Evolutionary conservation across 2,113 vertebrate genomes (phyloP), one percentile per base, ranked within the genome.

Genomic region (Strigops habroptila): DNA sequence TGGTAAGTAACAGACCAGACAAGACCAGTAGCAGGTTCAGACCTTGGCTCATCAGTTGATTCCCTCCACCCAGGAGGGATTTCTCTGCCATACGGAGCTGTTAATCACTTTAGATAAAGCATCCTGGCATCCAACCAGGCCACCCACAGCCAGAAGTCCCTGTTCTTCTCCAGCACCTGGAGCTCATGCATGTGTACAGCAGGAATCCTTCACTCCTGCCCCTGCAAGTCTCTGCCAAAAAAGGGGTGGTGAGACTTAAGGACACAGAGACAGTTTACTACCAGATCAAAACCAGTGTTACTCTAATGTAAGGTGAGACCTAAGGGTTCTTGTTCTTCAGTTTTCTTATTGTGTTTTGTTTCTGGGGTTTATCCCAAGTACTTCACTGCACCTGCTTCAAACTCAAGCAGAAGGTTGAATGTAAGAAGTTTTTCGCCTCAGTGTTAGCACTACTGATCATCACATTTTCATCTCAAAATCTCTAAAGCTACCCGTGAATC

Each of bases 251-350:
- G 48, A 55, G 70, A 59, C 8, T 39, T 19, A 17, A 49, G n/a
- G 41, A 24, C 15, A 13, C 2, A 2, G 35, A 65, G 21, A 31
- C 2, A 10, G 7, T 9, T 80, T 27, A 12, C 19, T 8, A 16
- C 5, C 41, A 67, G 31, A 55, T 22, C 4, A 25, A 44, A 46
- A 11, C 0, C 27, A 60, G 51, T 86, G 11, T 4, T 60, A 13
- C 7, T 18, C 14, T 4, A 1, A 0, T 1, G 24, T 7, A 19
- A 62, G 27, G 12, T 2, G 12, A 25, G 17, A 11, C 44, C 7
- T 3, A 30, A 15, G 4, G 3, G 1, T 11, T 63, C 44, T 46
- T 18, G 1, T 11, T 37, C 31, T 70, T 33, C 27, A 4, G 3
- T 35, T 63, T 12, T 41, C 7, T 28, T 28, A 6, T 1, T 46